Evolutionary conservation across 2,797 vertebrate genomes (phyloP).

Genomic region (Saxicola maurus): DNA sequence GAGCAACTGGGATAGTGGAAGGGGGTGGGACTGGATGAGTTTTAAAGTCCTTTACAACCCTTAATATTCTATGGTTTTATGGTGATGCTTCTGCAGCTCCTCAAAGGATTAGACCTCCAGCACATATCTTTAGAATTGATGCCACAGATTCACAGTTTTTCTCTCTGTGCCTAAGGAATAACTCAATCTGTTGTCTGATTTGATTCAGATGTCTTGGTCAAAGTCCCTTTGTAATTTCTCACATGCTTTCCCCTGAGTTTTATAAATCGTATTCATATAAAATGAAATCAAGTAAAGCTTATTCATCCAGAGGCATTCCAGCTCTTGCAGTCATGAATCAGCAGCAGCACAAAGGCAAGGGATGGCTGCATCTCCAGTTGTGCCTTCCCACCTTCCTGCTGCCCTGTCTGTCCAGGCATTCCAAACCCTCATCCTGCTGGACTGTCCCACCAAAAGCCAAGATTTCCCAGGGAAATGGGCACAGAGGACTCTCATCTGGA

Average conservation of each 20-base stretch:
- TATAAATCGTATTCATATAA: neutral
- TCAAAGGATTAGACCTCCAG: neutral
- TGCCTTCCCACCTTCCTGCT: neutral
- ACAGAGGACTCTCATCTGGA: neutral
- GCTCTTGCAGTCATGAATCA: neutral
- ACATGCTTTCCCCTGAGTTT: neutral
- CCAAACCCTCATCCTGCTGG: neutral
- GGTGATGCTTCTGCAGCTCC: neutral
- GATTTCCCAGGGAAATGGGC: neutral
- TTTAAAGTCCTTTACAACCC: neutral
- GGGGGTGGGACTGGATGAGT: rapidly evolving
- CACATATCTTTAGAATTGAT: neutral
- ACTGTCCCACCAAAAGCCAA: neutral
- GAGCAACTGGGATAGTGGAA: neutral
- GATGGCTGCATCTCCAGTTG: neutral
- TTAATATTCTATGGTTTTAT: neutral
- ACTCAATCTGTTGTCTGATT: neutral
- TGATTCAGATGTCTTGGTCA: neutral
- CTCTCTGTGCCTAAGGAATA: neutral
- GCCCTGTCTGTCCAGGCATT: neutral
- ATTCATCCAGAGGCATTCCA: neutral
- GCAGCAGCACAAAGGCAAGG: neutral
- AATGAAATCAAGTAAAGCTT: neutral
- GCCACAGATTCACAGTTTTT: neutral
- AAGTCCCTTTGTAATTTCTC: neutral